These are phyloP conservation scores for Acrocyrtus sp. DNA, from an alignment of 2,888 invertebrate genomes.

Conservation along the genomic window DNA sequence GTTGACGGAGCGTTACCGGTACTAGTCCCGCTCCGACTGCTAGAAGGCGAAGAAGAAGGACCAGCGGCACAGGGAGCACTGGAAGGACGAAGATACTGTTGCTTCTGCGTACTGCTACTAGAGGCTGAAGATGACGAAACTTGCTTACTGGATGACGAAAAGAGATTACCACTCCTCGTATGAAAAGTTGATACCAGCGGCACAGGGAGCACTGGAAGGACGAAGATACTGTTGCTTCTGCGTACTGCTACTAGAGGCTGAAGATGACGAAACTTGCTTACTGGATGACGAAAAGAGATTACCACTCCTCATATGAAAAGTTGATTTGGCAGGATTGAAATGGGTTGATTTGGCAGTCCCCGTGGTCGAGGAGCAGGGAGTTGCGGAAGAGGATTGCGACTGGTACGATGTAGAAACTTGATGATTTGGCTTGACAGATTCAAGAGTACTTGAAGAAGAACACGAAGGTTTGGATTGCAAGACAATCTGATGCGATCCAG, in stretches of 20 bases:
- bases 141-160: conserved; percentile 5
- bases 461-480: conserved; percentile 33
- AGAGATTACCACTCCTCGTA: conserved; percentile 38
- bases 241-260: conserved; percentile 6
- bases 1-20: conserved; percentile 31
- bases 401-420: conserved; percentile 21
- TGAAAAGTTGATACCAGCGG: no score
- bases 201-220: conserved; percentile 36
- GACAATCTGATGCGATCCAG: conserved; percentile 22
- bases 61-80: conserved; percentile 38
- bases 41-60: conserved; percentile 41
- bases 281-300: conserved; percentile 27
- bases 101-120: conserved; percentile 7
- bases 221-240: conserved; percentile 26
- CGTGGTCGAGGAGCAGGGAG: no score
- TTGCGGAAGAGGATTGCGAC: conserved; percentile 31
- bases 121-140: conserved; percentile 11
- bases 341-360: conserved; percentile 26
- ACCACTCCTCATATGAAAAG: conserved; percentile 27
- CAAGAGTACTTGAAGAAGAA: conserved; percentile 32
- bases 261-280: conserved; percentile 7
- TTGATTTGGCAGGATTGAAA: conserved; percentile 41
- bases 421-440: conserved; percentile 39
- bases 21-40: conserved; percentile 31
- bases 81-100: conserved; percentile 32